phyloP scores from a whole-genome alignment of 2,888 invertebrate species.

The Scaptomyza cyrtandrae region DNA sequence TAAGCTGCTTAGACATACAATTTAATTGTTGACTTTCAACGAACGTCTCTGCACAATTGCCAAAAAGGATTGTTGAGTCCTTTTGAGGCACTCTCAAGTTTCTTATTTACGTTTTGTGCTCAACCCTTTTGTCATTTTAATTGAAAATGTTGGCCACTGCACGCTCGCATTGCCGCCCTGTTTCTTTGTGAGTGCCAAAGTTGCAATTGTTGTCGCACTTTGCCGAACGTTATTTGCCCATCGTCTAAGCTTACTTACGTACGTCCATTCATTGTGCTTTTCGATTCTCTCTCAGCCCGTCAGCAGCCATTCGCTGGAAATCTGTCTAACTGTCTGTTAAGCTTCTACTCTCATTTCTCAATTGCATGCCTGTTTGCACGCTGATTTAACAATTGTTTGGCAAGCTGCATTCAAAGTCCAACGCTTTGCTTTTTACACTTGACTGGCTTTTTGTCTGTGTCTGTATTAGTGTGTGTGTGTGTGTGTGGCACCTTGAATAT shows the following conservation, averaged over 20 bases:
- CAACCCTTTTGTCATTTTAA: slow-evolving; percentile 69
- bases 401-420: slow-evolving; percentile 22
- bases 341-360: slow-evolving; percentile 15
- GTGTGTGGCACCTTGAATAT: slow-evolving; percentile 5
- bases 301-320: not conserved
- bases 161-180: slow-evolving; percentile 24
- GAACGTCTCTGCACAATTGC: slow-evolving; percentile 4
- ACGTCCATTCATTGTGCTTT: slow-evolving; percentile 39
- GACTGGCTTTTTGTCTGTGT: slow-evolving; percentile 19
- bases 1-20: slow-evolving; percentile 55
- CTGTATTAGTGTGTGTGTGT: not conserved
- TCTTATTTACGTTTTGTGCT: slow-evolving; percentile 16
- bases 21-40: slow-evolving; percentile 50
- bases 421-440: slow-evolving; percentile 36
- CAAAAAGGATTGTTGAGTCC: slow-evolving; percentile 11
- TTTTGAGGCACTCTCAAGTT: slow-evolving; percentile 21
- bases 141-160: slow-evolving; percentile 58
- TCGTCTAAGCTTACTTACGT: slow-evolving; percentile 30
- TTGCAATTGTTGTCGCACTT: slow-evolving; percentile 49
- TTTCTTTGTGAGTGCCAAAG: not conserved
- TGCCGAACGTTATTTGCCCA: slow-evolving; percentile 42
- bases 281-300: slow-evolving; percentile 11
- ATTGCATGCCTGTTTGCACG: slow-evolving; percentile 41
- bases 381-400: slow-evolving; percentile 57
- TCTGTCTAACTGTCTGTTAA: slow-evolving; percentile 11